These are phyloP conservation scores for Sinohyriopsis cumingii DNA, from an alignment of 2,888 invertebrate genomes.

Conservation along the genomic window DNA sequence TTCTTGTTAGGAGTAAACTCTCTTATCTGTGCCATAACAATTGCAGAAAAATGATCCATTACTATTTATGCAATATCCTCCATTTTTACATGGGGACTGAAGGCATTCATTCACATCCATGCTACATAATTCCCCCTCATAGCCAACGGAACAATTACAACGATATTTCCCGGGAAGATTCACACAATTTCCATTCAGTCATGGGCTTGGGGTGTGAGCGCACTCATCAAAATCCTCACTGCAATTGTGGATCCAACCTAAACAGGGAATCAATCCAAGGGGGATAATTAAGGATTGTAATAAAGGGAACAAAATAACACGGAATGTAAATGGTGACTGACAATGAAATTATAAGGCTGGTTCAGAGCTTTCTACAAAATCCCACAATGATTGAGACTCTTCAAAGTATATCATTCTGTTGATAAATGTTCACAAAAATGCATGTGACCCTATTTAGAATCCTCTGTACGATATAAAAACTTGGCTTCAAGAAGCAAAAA, in stretches of 20 bases:
- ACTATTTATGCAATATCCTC: conserved; percentile 19
- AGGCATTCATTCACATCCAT: conserved; percentile 75
- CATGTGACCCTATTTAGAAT: too few species aligned
- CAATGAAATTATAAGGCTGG: too few species aligned
- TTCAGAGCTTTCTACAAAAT: too few species aligned
- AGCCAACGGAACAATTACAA: conserved; percentile 53
- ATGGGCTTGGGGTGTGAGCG: conserved; percentile 64
- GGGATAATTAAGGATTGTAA: too few species aligned
- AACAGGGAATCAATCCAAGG: conserved; percentile 4
- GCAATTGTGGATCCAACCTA: conserved; percentile 77
- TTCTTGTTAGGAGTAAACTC: neutral
- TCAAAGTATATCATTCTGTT: too few species aligned
- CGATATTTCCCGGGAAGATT: conserved; percentile 78
- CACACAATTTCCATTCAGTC: conserved; percentile 85
- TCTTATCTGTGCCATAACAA: conserved; percentile 33
- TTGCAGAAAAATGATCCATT: conserved; percentile 34
- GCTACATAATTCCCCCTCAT: conserved; percentile 73
- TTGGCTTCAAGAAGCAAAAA: too few species aligned
- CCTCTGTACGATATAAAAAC: too few species aligned
- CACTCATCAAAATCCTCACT: conserved; percentile 58
- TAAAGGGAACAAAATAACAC: too few species aligned
- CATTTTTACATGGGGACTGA: conserved; percentile 63
- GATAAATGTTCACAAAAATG: too few species aligned
- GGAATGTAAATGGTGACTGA: too few species aligned
- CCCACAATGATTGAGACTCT: too few species aligned